Conservation (phyloP, 2,888 invertebrate species). For the Gymnoscelis rufifasciata region DNA sequence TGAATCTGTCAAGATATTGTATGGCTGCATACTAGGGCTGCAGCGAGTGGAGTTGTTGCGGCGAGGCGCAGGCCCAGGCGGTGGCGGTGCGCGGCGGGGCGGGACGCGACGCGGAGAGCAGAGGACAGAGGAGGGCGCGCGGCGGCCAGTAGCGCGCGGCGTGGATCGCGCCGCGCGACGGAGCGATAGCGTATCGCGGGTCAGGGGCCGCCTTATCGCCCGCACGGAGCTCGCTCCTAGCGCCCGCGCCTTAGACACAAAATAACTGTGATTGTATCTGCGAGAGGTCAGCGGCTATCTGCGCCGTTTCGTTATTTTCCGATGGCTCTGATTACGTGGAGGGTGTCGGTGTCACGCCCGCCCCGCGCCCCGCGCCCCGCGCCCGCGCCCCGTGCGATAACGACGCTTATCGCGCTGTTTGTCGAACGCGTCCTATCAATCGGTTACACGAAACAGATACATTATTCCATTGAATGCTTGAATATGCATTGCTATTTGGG, state of each 20-base stretch:
- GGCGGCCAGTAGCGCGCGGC: too few relatives aligned
- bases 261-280: conserved; percentile 23
- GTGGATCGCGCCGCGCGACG: conserved; percentile 28
- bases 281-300: conserved; percentile 49
- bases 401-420: conserved; percentile 14
- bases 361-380: background rate
- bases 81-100: too few relatives aligned
- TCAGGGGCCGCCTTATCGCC: conserved; percentile 50
- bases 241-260: background rate
- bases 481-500: too few relatives aligned
- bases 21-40: too few relatives aligned
- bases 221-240: conserved; percentile 20
- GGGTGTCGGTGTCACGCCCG: conserved; percentile 12
- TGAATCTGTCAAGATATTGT: too few relatives aligned
- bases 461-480: background rate
- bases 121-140: too few relatives aligned
- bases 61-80: too few relatives aligned
- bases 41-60: too few relatives aligned
- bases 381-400: conserved; percentile 5
- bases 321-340: conserved; percentile 54
- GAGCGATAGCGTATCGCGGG: conserved; percentile 44
- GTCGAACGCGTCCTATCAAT: background rate
- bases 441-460: background rate
- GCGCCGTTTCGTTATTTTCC: conserved; percentile 61
- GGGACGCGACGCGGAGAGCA: too few relatives aligned